These are phyloP conservation scores for Heterodera schachtii DNA, from an alignment of 1,140 invertebrate species.

Conservation along the genomic window DNA sequence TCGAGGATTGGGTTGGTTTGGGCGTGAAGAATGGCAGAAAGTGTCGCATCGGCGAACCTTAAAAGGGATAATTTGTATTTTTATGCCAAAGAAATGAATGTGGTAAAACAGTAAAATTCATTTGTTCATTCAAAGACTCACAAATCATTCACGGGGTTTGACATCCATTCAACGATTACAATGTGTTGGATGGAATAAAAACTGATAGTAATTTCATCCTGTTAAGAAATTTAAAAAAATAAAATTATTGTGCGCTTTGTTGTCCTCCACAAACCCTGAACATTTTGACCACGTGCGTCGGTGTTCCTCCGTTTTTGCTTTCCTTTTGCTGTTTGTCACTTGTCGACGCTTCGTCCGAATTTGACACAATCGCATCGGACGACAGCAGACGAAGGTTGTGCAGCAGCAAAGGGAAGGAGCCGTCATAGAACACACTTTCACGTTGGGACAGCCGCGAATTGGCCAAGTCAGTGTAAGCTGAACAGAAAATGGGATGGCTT, in stretches of 20 bases:
- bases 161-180: conserved; percentile 77
- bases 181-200: conserved; percentile 35
- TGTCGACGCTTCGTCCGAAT: conserved; percentile 11
- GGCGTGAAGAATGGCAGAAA: conserved; percentile 72
- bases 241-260: conserved; percentile 72
- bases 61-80: not conserved
- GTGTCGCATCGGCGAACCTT: conserved; percentile 93
- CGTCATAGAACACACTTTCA: conserved; percentile 83
- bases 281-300: conserved; percentile 67
- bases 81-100: not conserved
- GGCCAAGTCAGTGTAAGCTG: conserved; percentile 91
- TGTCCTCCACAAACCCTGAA: conserved; percentile 68
- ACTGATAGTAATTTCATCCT: conserved; percentile 39
- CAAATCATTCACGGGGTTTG: conserved; percentile 85
- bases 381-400: conserved; percentile 82
- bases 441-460: conserved; percentile 88
- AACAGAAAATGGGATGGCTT: not conserved
- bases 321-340: not conserved
- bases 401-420: conserved; percentile 78
- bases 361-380: conserved; percentile 70
- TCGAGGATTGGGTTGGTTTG: conserved; percentile 58
- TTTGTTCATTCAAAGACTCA: too few relatives aligned
- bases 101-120: too few relatives aligned
- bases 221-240: conserved; percentile 35
- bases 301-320: not conserved